These are phyloP conservation scores for Limanda limanda DNA, from an alignment of 2,113 vertebrate species.

Conservation along the genomic window DNA sequence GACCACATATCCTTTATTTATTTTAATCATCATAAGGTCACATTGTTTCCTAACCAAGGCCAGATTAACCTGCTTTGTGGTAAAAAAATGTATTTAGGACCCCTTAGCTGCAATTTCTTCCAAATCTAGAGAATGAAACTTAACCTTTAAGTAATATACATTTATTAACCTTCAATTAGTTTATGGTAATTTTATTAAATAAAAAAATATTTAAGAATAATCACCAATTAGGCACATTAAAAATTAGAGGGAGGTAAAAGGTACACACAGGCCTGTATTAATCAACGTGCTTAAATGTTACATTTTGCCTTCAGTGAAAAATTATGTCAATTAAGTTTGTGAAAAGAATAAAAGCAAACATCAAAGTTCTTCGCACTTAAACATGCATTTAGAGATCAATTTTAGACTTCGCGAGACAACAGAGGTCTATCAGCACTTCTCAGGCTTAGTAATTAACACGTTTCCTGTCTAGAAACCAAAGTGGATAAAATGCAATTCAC, in stretches of 20 bases:
- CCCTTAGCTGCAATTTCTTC: too few species aligned
- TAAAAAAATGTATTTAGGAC: background rate
- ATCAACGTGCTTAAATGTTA: background rate
- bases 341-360: background rate
- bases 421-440: background rate
- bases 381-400: background rate
- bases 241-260: background rate
- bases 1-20: conserved; percentile 2
- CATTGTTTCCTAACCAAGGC: background rate
- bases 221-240: background rate
- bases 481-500: background rate
- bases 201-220: background rate
- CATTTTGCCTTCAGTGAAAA: background rate
- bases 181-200: background rate
- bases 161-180: background rate
- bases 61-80: background rate
- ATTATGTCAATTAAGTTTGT: background rate
- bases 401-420: background rate
- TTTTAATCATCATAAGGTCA: background rate
- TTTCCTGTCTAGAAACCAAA: background rate
- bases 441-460: background rate
- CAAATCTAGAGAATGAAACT: too few species aligned
- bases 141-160: too few species aligned
- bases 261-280: background rate
- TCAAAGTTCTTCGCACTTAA: background rate